Evolutionary conservation across 2,113 vertebrate genomes (phyloP).

Genomic region (Melozone crissalis): DNA sequence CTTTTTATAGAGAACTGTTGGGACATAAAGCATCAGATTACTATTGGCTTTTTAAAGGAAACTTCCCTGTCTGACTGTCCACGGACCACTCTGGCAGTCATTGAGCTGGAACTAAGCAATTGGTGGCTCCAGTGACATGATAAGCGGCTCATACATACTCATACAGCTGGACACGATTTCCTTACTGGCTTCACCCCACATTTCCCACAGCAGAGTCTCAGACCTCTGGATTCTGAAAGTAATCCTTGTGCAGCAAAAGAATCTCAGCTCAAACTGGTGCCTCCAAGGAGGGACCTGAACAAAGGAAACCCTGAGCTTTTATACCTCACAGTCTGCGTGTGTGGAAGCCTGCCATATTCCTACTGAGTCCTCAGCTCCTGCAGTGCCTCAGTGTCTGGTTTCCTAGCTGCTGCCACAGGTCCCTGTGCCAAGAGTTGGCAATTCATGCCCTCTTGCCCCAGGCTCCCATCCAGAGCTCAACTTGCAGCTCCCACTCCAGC

Average conservation of each 20-base stretch:
- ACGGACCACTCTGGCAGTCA: neutral
- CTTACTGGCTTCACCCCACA: neutral
- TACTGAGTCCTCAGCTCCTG: rapidly evolving
- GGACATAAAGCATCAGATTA: neutral
- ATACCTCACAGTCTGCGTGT: neutral
- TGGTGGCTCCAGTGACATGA: neutral
- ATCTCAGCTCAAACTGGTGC: neutral
- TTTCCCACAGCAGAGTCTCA: neutral
- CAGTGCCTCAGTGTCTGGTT: neutral
- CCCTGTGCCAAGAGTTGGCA: neutral
- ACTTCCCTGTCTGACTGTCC: neutral
- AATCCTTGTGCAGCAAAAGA: neutral
- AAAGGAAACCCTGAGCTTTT: neutral
- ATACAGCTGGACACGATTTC: neutral
- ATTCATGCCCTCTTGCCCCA: rapidly evolving
- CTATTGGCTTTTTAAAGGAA: neutral
- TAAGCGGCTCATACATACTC: neutral
- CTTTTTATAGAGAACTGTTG: neutral
- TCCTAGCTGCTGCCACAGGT: neutral
- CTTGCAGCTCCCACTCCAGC: neutral
- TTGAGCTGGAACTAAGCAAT: neutral
- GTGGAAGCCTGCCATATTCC: neutral
- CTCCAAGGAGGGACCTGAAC: neutral
- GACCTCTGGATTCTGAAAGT: neutral
- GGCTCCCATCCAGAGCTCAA: neutral